These are phyloP conservation scores for Saccostrea echinata DNA, from an alignment of 1,140 invertebrate genomes.

Conservation along the genomic window DNA sequence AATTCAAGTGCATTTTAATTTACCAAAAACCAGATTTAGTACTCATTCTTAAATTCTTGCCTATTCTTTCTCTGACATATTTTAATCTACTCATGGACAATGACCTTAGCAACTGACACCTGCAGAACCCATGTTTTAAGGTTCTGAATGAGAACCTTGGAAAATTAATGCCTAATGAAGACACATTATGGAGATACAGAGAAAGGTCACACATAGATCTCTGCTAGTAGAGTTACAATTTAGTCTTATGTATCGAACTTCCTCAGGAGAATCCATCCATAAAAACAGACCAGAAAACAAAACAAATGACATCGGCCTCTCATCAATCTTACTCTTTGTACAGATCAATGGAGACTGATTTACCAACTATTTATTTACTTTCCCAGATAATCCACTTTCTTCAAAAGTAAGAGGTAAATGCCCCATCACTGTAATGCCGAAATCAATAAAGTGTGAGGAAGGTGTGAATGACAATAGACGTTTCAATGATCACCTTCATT, in stretches of 20 bases:
- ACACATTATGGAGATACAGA: background rate
- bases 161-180: constrained; percentile 14
- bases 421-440: background rate
- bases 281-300: background rate
- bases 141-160: background rate
- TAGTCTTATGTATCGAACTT: background rate
- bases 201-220: constrained; percentile 15
- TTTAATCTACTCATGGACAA: too few relatives aligned
- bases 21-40: too few relatives aligned
- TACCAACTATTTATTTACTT: constrained; percentile 11
- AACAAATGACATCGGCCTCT: background rate
- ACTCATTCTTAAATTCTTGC: too few relatives aligned
- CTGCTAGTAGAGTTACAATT: background rate
- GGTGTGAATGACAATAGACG: background rate
- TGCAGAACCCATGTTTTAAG: too few relatives aligned
- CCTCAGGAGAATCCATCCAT: background rate
- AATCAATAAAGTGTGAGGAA: background rate
- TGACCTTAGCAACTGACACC: too few relatives aligned
- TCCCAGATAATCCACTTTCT: background rate
- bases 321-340: background rate
- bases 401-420: background rate
- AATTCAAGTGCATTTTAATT: too few relatives aligned
- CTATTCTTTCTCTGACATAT: too few relatives aligned
- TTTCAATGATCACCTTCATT: background rate
- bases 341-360: background rate